Conservation (phyloP, 2,113 vertebrate species). For the Pogona vitticeps region DNA sequence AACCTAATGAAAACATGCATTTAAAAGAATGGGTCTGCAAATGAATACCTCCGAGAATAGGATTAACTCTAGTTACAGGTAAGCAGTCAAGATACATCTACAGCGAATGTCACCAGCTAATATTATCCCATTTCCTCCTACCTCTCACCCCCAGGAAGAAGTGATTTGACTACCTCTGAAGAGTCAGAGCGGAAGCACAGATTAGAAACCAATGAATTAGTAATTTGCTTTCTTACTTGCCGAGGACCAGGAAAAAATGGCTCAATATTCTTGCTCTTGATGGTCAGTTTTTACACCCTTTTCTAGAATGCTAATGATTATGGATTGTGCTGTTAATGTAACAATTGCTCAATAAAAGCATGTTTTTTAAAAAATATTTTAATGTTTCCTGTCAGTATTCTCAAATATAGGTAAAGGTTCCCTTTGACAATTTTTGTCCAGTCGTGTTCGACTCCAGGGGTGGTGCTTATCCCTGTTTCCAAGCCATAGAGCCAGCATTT, state of each 20-base stretch:
- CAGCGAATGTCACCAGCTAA: neutral
- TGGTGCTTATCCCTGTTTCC: too few relatives aligned
- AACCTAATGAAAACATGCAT: too few relatives aligned
- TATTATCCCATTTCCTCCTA: neutral
- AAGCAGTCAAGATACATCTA: neutral
- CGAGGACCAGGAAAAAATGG: neutral
- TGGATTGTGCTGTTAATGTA: constrained; percentile 1
- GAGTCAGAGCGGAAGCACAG: neutral
- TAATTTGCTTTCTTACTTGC: neutral
- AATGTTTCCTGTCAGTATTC: constrained; percentile 14
- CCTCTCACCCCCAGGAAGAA: neutral
- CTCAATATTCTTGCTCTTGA: constrained; percentile 10
- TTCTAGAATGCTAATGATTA: constrained; percentile 24
- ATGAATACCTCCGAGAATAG: neutral
- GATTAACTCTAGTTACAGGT: neutral
- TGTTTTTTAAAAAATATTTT: constrained; percentile 6
- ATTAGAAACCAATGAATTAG: constrained; percentile 18
- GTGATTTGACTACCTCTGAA: neutral
- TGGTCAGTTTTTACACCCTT: constrained; percentile 14
- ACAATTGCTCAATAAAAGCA: constrained; percentile 26
- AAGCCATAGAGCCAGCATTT: too few relatives aligned
- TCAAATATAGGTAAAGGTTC: neutral
- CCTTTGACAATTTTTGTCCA: too few relatives aligned
- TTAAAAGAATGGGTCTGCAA: too few relatives aligned
- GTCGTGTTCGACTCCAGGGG: too few relatives aligned